These are phyloP conservation scores for Phalacrocorax carbo DNA, from an alignment of 2,113 vertebrate genomes.

Conservation along the genomic window DNA sequence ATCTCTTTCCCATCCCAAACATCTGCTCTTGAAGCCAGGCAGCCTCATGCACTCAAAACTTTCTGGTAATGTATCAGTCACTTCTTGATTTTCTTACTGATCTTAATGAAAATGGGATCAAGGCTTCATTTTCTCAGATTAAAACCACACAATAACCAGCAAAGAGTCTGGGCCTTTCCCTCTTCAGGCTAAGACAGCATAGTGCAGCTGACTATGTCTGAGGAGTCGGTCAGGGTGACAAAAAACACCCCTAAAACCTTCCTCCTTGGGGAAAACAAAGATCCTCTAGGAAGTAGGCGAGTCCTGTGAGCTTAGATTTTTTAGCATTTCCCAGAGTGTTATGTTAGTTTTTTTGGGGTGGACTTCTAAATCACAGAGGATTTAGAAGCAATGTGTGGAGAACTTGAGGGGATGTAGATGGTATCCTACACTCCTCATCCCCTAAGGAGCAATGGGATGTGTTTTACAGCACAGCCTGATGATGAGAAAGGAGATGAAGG, in stretches of 20 bases:
- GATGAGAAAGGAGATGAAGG: not conserved
- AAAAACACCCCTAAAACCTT: not conserved
- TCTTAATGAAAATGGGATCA: not conserved
- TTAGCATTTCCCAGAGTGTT: not conserved
- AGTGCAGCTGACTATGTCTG: not conserved
- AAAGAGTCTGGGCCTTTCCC: not conserved
- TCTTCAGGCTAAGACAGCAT: not conserved
- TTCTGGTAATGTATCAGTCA: not conserved
- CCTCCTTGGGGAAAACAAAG: not conserved
- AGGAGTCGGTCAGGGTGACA: not conserved
- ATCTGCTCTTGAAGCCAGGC: not conserved
- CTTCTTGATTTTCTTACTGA: not conserved
- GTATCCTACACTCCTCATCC: not conserved
- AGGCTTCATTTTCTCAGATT: not conserved
- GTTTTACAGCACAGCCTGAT: not conserved
- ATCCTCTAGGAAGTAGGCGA: not conserved
- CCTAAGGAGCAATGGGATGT: not conserved
- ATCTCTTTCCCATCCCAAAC: not conserved
- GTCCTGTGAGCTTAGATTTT: not conserved
- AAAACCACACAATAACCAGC: not conserved
- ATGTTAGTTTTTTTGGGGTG: accelerated
- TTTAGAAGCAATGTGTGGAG: not conserved
- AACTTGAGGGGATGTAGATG: not conserved
- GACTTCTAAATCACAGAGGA: not conserved
- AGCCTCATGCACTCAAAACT: not conserved